phyloP scores from a whole-genome alignment of 92 coral and sea anemone species.

The Porites divaricata region DNA sequence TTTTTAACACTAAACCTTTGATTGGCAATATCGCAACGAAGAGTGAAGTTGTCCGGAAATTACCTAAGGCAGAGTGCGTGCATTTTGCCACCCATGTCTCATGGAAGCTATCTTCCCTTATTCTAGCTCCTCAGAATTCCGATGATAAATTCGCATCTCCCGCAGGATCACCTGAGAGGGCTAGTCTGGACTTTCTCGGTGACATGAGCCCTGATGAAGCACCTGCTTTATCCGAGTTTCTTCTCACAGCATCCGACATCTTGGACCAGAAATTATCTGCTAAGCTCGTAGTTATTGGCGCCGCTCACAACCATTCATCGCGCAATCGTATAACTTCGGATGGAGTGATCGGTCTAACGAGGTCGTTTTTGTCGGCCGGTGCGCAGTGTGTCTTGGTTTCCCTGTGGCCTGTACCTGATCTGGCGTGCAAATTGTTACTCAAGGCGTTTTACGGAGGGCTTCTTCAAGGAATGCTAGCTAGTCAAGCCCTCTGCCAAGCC shows the following conservation, averaged over 20 bases:
- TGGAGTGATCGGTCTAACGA: slow-evolving; percentile 87
- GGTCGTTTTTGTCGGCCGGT: slow-evolving; percentile 96
- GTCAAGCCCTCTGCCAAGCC: slow-evolving; percentile 98
- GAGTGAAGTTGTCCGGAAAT: slow-evolving; percentile 72
- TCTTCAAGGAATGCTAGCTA: slow-evolving; percentile 87
- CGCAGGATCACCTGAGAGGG: slow-evolving; percentile 62
- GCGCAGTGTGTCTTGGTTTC: slow-evolving; percentile 90
- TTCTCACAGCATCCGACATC: slow-evolving; percentile 96
- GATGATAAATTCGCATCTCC: slow-evolving; percentile 60
- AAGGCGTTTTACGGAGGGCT: slow-evolving; percentile 95
- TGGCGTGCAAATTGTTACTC: slow-evolving; percentile 92
- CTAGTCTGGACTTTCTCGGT: slow-evolving; percentile 77
- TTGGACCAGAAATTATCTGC: slow-evolving; percentile 82
- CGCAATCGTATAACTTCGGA: slow-evolving; percentile 92
- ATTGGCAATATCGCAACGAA: slow-evolving; percentile 86
- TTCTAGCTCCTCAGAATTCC: slow-evolving; percentile 80
- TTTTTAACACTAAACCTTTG: slow-evolving; percentile 91
- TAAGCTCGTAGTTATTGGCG: slow-evolving; percentile 92
- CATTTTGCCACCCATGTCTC: slow-evolving; percentile 99
- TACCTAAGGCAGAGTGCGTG: slow-evolving; percentile 86
- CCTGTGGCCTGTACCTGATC: slow-evolving; percentile 98
- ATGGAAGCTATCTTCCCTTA: slow-evolving; percentile 96
- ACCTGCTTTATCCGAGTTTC: slow-evolving; percentile 88
- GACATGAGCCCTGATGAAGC: slow-evolving; percentile 82
- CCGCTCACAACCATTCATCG: slow-evolving; percentile 90